phyloP scores from a whole-genome alignment of 2,113 vertebrate species.

The Gavia stellata region DNA sequence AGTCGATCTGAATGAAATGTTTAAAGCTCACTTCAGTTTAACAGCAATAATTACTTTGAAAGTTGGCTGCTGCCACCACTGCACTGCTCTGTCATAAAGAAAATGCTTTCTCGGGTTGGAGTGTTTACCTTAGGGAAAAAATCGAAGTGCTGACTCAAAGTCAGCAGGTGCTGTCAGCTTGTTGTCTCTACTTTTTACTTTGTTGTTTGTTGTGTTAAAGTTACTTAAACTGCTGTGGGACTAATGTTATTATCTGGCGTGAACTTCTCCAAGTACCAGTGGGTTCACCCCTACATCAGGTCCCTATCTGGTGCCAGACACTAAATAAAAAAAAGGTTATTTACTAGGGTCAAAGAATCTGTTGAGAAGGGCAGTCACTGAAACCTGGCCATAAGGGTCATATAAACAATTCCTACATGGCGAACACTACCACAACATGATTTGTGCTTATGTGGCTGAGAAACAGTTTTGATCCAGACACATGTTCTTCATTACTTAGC shows the following conservation, averaged over 20 bases:
- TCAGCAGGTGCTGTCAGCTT: not conserved
- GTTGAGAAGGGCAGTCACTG: not conserved
- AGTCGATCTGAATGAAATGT: slow-evolving; percentile 63
- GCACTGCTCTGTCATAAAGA: not conserved
- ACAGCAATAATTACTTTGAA: slow-evolving; percentile 35
- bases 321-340: not conserved
- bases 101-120: not conserved
- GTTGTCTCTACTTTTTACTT: not conserved
- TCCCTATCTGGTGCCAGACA: not conserved
- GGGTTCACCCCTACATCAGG: not conserved
- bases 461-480: not conserved
- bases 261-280: not conserved
- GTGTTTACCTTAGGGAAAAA: not conserved
- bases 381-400: not conserved
- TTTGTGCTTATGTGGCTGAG: not conserved
- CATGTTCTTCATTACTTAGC: not conserved
- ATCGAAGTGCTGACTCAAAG: not conserved
- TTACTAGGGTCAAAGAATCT: fast-evolving
- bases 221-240: not conserved
- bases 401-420: not conserved
- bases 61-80: not conserved
- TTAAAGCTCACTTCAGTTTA: slow-evolving; percentile 53
- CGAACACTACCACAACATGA: not conserved
- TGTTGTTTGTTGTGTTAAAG: not conserved
- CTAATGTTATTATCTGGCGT: not conserved